Conservation (phyloP, 2,113 vertebrate species). For the Notechis scutatus region DNA sequence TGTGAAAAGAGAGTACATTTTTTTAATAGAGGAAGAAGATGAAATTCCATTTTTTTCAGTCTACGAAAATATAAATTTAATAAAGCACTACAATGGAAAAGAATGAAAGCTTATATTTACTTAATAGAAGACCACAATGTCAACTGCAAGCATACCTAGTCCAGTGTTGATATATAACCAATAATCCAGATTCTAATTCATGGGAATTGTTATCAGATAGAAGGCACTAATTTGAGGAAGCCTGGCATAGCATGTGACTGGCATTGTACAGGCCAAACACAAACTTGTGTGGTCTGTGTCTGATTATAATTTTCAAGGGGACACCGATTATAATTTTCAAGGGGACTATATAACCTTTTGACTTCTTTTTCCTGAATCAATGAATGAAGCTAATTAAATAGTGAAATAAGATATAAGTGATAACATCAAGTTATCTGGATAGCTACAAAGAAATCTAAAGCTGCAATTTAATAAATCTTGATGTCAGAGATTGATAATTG, state of each 20-base stretch:
- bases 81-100: neutral
- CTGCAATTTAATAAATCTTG: neutral
- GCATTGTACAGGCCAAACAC: neutral
- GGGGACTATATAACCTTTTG: constrained; percentile 7
- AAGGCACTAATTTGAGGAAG: neutral
- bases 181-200: neutral
- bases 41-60: neutral
- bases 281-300: neutral
- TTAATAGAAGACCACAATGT: constrained; percentile 1
- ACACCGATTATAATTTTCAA: neutral
- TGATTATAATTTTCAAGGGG: neutral
- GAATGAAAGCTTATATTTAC: neutral
- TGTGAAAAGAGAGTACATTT: neutral
- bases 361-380: constrained; percentile 21
- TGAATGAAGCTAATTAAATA: constrained; percentile 47
- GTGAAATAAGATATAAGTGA: constrained; percentile 40
- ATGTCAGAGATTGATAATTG: neutral
- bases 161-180: neutral
- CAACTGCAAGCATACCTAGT: neutral
- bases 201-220: neutral
- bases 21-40: neutral
- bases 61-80: constrained; percentile 4
- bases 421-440: constrained; percentile 29
- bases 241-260: neutral
- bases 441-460: neutral